Conservation (phyloP, 2,113 vertebrate genomes). For the Gallinago undulata region DNA sequence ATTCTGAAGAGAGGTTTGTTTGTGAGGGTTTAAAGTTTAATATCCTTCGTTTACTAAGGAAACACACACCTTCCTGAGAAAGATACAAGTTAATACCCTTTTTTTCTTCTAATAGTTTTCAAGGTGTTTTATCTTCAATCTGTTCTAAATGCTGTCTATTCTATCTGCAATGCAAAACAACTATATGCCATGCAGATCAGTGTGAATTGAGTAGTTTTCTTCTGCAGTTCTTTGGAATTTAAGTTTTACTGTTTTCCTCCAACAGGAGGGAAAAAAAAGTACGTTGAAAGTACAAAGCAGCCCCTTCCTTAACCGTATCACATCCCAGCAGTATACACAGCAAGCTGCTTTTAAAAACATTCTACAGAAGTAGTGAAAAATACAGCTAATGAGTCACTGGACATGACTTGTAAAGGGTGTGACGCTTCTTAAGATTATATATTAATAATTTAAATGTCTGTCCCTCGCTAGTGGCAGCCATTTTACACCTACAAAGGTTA, state of each 20-base stretch:
- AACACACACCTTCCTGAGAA: neutral
- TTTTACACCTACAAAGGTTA: neutral
- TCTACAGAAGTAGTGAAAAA: fast-evolving
- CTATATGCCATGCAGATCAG: neutral
- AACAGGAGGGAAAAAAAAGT: fast-evolving
- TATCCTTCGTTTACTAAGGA: fast-evolving
- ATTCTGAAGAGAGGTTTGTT: fast-evolving
- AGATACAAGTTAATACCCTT: fast-evolving
- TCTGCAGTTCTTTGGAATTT: fast-evolving
- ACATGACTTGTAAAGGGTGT: fast-evolving
- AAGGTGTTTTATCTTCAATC: neutral
- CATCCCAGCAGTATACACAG: fast-evolving
- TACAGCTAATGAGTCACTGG: fast-evolving
- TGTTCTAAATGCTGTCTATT: fast-evolving
- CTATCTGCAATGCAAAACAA: fast-evolving
- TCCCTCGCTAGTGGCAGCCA: neutral
- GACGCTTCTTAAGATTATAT: fast-evolving
- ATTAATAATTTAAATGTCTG: slow-evolving; percentile 28
- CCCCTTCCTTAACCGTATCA: fast-evolving
- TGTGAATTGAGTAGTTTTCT: fast-evolving
- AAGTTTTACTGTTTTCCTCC: neutral
- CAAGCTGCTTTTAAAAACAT: neutral
- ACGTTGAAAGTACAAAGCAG: fast-evolving
- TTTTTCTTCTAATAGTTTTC: neutral
- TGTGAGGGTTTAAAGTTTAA: neutral